Base-by-base conservation (phyloP, 2,888 invertebrate species). In the Drosophila greeni region DNA sequence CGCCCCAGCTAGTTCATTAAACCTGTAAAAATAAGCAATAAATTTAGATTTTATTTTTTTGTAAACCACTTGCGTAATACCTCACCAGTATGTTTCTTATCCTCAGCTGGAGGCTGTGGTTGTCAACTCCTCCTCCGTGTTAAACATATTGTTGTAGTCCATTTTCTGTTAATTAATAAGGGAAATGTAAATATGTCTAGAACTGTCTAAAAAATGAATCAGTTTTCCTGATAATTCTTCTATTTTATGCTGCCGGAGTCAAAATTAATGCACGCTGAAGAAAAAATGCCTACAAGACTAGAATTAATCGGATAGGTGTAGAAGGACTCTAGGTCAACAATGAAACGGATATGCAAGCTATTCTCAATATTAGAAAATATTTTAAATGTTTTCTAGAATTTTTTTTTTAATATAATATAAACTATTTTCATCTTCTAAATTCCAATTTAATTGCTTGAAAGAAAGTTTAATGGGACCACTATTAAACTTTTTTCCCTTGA, bases 381-480 rank as follows among this genome's bases (percentile, higher is more conserved):
- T 37, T 37, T 18, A 1, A 37, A 37, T 11, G 18, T 18, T 11
- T 11, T 18, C 18, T 18, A 42, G 1, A 11, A 0, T 18, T 9
- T 20, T 20, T 20, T 20, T 3, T 3, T 20, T 37, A 1, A 39
- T 18, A 39, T 39, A 39, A 12, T 18, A 39, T 18, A 39, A 12
- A 5, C 37, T 18, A 18, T 39, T 39, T 6, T 18, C 16, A 11
- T 39, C 16, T 18, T 39, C 11, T 39, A 39, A 12, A 12, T 39
- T 39, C 11, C 26, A 43, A 43, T 43, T 9, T n/a, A 23, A 43
- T n/a, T 43, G 2, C 4, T 26, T 43, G n/a, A 24, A 42, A 0
- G 42, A n/a, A 42, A 42, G 24, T 42, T 42, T 42, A 42, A 26
- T 42, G 24, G 42, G 24, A n/a, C 24, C 24, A 11, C 24, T 43